These are phyloP conservation scores for Chionomys nivalis DNA, from an alignment of 2,113 vertebrate species.

Conservation along the genomic window DNA sequence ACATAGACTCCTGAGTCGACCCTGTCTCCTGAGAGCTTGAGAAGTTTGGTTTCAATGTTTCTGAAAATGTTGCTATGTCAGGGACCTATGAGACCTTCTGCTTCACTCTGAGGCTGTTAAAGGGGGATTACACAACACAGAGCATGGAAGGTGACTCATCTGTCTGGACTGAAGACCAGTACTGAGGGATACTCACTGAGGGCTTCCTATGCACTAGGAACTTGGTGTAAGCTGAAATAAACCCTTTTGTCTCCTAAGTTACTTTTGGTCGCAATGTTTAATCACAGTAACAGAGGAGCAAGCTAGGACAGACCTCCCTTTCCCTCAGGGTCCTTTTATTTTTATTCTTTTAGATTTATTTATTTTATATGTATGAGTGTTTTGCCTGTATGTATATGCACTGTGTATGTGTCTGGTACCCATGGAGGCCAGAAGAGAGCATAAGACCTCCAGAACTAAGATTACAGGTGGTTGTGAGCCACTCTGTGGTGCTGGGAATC, in stretches of 20 bases:
- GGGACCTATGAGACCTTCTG: not conserved
- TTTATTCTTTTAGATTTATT: not conserved
- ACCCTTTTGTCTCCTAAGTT: not conserved
- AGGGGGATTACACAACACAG: not conserved
- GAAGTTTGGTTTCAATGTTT: not conserved
- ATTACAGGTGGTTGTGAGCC: not conserved
- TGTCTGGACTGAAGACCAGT: not conserved
- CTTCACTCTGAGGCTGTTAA: not conserved
- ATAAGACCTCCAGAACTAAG: not conserved
- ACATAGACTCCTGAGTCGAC: not conserved
- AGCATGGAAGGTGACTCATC: not conserved
- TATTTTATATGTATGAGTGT: not conserved
- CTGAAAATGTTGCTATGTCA: not conserved
- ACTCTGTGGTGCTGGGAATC: not conserved
- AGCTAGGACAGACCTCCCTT: not conserved
- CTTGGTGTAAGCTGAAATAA: not conserved
- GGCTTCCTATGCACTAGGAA: not conserved
- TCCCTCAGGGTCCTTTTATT: not conserved
- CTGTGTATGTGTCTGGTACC: not conserved
- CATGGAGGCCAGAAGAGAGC: not conserved
- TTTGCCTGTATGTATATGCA: not conserved
- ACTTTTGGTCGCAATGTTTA: not conserved
- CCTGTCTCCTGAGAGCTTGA: not conserved
- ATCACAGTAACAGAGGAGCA: too few relatives aligned
- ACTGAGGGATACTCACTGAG: not conserved